Evolutionary conservation across 2,888 invertebrate genomes (phyloP), one percentile per base, ranked within the genome.

Genomic region (Tyria jacobaeae): DNA sequence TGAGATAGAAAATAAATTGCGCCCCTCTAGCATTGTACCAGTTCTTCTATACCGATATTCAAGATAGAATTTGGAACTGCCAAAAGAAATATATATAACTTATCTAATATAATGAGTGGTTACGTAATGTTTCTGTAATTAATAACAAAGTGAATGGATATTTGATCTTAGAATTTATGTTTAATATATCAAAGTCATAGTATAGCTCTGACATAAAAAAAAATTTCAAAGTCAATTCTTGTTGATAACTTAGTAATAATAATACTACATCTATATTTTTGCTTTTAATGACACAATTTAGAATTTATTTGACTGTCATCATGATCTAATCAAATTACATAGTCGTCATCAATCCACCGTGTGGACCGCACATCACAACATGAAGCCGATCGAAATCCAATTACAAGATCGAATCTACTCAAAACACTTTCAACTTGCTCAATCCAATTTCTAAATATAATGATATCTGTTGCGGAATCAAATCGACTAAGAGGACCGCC

Each of bases 331-430:
- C 66, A 71, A 71, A 70, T 70, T 67, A 55, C 62, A 73, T 74
- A 60, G 71, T 78, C 74, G 74, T 71, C 76, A 76, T 83, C 75
- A 81, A 83, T 84, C 77, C 74, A 65, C 54, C 9, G 48, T 63
- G 56, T 66, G 69, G 73, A 75, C 66, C 63, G 62, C 70, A 73
- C 78, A 73, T 78, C 79, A 82, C 76, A 78, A 77, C 73, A 80
- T 63, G 57, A 68, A 68, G 60, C 64, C 58, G 64, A 64, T 69
- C 62, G 76, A 75, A 74, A 71, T 70, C 70, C 82, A 80, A 83
- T 82, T 77, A 75, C 71, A 71, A 70, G 64, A 68, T 59, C 71
- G 60, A 71, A 70, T 64, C 67, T 55, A 68, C 71, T 79, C 76
- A 78, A 77, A 83, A 81, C 78, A 82, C 44, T 57, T 68, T 64